Base-by-base conservation (phyloP, 2,113 vertebrate species). In the Lycocorax pyrrhopterus region DNA sequence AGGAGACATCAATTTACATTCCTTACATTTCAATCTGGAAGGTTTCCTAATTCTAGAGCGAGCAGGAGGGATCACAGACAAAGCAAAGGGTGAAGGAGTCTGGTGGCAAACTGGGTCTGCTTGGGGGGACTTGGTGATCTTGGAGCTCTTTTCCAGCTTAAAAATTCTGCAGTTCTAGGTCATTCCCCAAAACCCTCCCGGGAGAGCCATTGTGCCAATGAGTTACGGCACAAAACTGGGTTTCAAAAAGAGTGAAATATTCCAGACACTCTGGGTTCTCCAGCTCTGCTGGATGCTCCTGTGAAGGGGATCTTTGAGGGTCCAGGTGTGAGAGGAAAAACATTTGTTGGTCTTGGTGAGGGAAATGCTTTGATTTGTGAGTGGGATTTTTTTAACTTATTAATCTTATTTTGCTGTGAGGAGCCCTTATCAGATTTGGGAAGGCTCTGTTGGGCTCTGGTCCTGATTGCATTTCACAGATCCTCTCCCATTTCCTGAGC, bases 1-100 rank as follows among this genome's bases (percentile, higher is more conserved):
- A 95, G 53, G 62, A 82, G 43, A 68, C 85, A 91, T 74, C 84
- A 27, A 85, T 96, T 95, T 66, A 32, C 72, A 78, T 87, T 87
- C 71, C 80, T 81, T 67, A 52, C 60, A 16, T 94, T 82, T 94
- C 43, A 49, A 69, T 85, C 84, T 91, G 94, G 93, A 95, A 85
- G 33, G 26, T 67, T 94, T 95, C 94, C 87, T 78, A 82, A 62
- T 77, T 78, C 87, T 51, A 68, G 66, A 67, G 62, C 0, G 8
- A 64, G 60, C 52, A 17, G 21, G 79, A 71, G 67, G 69, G 53
- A 23, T 53, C 13, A 5, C 26, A 52, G 75, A 35, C 46, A 75
- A 64, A 81, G 53, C 8, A 1, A 76, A 87, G 77, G 74, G n/a
- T 7, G 59, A 81, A 33, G 51, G 46, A 41, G 17, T 27, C 79